Evolutionary conservation across 2,888 invertebrate species (phyloP).

Genomic region (Polydrusus cervinus): DNA sequence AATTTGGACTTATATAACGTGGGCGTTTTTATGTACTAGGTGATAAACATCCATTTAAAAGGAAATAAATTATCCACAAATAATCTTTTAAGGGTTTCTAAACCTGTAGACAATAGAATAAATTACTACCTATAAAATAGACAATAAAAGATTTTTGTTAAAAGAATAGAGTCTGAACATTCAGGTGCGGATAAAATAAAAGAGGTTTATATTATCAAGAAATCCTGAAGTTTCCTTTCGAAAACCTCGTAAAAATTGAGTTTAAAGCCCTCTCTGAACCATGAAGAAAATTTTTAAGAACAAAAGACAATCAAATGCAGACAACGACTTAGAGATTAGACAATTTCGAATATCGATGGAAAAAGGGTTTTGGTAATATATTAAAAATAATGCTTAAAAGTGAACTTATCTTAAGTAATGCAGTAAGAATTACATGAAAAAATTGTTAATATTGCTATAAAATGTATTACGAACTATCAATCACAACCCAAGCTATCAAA

Average conservation of each 20-base stretch:
- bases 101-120: slow-evolving; percentile 31
- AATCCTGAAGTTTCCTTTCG: slow-evolving; percentile 17
- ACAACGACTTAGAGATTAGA: background rate
- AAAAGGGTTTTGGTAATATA: too few species aligned
- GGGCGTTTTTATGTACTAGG: slow-evolving; percentile 37
- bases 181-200: slow-evolving; percentile 28
- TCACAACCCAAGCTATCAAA: too few species aligned
- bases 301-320: slow-evolving; percentile 20
- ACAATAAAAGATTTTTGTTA: slow-evolving; percentile 17
- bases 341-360: background rate
- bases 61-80: slow-evolving; percentile 36
- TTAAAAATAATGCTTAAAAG: too few species aligned
- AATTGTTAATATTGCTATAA: too few species aligned
- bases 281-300: slow-evolving; percentile 8
- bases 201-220: slow-evolving; percentile 26
- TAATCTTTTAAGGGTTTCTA: slow-evolving; percentile 30
- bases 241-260: slow-evolving; percentile 18
- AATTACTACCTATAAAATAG: slow-evolving; percentile 29
- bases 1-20: slow-evolving; percentile 25
- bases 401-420: too few species aligned
- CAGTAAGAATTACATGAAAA: too few species aligned
- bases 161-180: slow-evolving; percentile 10
- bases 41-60: slow-evolving; percentile 30
- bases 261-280: slow-evolving; percentile 14
- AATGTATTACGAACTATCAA: too few species aligned